Evolutionary conservation across 2,888 invertebrate genomes (phyloP).

Genomic region (Agriopis leucophaearia): DNA sequence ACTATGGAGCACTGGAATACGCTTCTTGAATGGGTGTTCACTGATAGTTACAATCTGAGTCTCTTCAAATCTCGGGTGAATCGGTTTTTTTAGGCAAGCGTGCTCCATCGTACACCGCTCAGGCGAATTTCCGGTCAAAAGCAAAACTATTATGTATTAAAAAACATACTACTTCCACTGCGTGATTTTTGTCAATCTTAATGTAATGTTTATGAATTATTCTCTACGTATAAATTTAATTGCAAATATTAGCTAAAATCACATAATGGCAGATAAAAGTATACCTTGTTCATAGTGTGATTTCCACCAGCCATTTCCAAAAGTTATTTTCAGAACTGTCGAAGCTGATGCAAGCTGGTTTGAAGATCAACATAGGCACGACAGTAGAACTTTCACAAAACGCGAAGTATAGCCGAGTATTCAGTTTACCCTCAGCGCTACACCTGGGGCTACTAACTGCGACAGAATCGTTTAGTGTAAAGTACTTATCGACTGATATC

Average conservation of each 20-base stretch:
- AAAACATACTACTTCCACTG: no score
- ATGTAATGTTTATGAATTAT: no score
- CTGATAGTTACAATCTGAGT: no score
- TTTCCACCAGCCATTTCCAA: slow-evolving; percentile 69
- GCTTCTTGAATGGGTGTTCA: no score
- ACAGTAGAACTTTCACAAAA: slow-evolving; percentile 14
- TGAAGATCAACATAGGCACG: slow-evolving; percentile 52
- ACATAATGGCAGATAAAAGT: not conserved
- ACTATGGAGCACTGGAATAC: no score
- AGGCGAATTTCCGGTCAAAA: no score
- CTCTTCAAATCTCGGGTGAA: no score
- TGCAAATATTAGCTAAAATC: not conserved
- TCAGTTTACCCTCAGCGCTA: not conserved
- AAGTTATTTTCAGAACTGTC: slow-evolving; percentile 54
- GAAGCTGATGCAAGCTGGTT: slow-evolving; percentile 31
- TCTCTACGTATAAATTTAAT: not conserved
- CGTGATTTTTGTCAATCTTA: no score
- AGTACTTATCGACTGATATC: slow-evolving; percentile 40
- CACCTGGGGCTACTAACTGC: slow-evolving; percentile 27
- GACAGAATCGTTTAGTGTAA: slow-evolving; percentile 25
- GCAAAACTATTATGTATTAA: no score
- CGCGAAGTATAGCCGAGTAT: slow-evolving; percentile 22
- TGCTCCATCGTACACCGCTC: no score
- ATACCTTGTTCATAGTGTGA: slow-evolving; percentile 70
- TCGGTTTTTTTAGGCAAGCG: no score